A percentile compares a stretch with the other conserved stretches of the same genome.
Evolutionary conservation across 2,113 vertebrate species (phyloP).

Genomic region (Ochotona curzoniae): DNA sequence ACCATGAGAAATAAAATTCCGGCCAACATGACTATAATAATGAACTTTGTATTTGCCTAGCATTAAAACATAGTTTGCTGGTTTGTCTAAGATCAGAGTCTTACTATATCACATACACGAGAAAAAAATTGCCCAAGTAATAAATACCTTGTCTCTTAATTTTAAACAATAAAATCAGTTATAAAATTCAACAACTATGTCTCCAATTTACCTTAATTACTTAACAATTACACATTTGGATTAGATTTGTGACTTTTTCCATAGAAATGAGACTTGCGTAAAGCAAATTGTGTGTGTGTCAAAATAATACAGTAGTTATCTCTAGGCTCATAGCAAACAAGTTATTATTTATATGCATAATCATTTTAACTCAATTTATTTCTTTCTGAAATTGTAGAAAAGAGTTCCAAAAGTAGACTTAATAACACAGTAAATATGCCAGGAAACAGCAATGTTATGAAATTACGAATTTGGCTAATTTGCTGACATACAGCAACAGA

Average conservation of each 20-base stretch:
- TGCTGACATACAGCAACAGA: neutral
- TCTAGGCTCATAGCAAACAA: neutral
- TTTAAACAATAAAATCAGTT: neutral
- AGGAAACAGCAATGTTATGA: neutral
- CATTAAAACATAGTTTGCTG: neutral
- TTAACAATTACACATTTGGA: conserved; percentile 10
- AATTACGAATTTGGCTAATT: neutral
- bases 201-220: neutral
- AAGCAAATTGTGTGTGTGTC: neutral
- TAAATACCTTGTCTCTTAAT: neutral
- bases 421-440: neutral
- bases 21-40: neutral
- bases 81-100: neutral
- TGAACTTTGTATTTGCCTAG: neutral
- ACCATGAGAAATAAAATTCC: neutral
- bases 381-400: neutral
- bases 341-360: neutral
- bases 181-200: neutral
- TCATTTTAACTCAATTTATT: neutral
- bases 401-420: neutral
- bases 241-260: neutral
- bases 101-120: neutral
- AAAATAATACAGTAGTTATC: neutral
- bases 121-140: neutral
- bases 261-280: neutral